Base-by-base conservation (phyloP, 2,797 vertebrate genomes). In the Pipistrellus kuhlii region DNA sequence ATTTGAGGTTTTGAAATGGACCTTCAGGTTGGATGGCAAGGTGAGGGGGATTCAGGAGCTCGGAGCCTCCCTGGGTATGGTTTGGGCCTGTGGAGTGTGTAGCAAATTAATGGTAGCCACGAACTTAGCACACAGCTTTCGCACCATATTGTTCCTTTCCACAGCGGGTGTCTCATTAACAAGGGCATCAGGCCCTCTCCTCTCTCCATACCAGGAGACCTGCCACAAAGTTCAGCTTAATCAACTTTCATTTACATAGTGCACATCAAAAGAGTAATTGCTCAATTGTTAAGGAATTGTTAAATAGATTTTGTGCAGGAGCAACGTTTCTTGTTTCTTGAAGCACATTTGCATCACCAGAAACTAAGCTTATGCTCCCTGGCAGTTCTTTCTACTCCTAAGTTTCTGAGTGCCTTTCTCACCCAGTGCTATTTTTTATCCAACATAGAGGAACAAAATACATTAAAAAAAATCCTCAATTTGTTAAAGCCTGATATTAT, bases 401-500 rank as follows among this genome's bases (percentile, higher is more conserved):
- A 94, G 68, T 95, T 96, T 96, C 94, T 90, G 92, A 95, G 83
- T 94, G 91, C 71, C 85, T 97, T 96, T 96, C 97, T 91, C 71
- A 92, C 91, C 83, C 75, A 77, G 44, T 88, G 82, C 88, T 97
- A 93, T 96, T 97, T 97, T 97, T 96, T 94, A 92, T 86, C 66
- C 32, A 25, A 27, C 76, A 93, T 21, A 91, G 96, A 97, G 72
- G 89, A 95, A 97, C 94, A 94, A 94, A 96, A 98, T 98, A 97
- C 96, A 97, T 97, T 97, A 98, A 96, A 94, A 95, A 96, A 94
- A 96, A 98, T 95, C 96, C 93, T 97, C 98, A 97, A 94, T 97
- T 98, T 98, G 97, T 97, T 97, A 96, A 97, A 98, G 96, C 97
- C 96, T 46, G 92, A 35, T 98, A 98, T 98, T 98, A 97, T 97